Conservation (phyloP, 2,113 vertebrate genomes). For the Perca fluviatilis region DNA sequence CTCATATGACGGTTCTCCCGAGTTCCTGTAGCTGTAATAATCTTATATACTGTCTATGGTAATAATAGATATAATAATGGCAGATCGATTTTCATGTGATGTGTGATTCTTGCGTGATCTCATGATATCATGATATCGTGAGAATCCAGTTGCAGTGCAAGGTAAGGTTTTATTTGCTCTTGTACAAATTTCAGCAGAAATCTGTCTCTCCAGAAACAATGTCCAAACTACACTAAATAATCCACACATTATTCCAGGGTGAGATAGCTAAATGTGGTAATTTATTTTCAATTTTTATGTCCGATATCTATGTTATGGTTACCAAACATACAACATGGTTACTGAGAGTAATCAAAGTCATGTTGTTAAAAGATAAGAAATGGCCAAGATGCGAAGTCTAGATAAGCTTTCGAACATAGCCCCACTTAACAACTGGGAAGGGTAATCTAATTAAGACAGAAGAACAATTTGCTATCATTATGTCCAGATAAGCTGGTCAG, state of each 20-base stretch:
- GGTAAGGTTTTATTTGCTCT: neutral
- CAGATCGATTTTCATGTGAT: too few relatives aligned
- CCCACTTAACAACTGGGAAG: conserved; percentile 16
- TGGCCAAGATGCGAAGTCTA: conserved; percentile 44
- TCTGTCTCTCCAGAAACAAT: neutral
- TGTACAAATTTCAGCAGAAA: neutral
- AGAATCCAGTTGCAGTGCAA: too few relatives aligned
- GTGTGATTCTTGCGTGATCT: too few relatives aligned
- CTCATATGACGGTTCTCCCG: too few relatives aligned
- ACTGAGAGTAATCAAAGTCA: conserved; percentile 25
- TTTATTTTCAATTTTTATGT: neutral
- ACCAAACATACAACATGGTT: too few relatives aligned
- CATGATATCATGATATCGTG: too few relatives aligned
- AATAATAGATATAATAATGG: too few relatives aligned
- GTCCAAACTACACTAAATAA: neutral
- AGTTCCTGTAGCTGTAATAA: too few relatives aligned
- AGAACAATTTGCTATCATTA: conserved; percentile 40
- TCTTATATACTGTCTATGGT: too few relatives aligned
- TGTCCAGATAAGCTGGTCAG: conserved; percentile 47
- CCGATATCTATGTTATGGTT: too few relatives aligned
- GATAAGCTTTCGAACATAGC: conserved; percentile 62
- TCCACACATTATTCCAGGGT: neutral
- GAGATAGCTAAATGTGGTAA: neutral
- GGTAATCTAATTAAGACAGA: conserved; percentile 55
- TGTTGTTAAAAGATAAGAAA: conserved; percentile 62